Conservation (phyloP, 2,113 vertebrate species). For the Merops nubicus region DNA sequence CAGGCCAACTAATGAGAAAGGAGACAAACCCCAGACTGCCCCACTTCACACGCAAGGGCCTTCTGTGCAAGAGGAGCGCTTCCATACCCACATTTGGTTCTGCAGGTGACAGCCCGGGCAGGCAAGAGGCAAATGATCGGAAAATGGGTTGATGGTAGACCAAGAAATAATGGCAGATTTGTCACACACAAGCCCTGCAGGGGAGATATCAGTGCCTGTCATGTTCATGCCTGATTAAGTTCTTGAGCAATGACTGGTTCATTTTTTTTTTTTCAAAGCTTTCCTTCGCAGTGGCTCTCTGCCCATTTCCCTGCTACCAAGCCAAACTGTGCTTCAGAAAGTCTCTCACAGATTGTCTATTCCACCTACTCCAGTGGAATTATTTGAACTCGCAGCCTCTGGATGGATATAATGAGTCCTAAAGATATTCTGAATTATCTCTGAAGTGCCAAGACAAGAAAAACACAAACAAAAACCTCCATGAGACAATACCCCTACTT, state of each 20-base stretch:
- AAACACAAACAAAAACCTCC: not conserved
- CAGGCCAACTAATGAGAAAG: not conserved
- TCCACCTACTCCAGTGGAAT: not conserved
- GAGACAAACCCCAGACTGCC: not conserved
- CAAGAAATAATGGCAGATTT: not conserved
- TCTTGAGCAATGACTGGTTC: not conserved
- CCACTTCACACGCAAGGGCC: accelerated
- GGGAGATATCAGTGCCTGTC: not conserved
- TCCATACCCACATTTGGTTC: not conserved
- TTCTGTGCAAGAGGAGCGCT: not conserved
- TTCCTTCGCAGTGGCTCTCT: not conserved
- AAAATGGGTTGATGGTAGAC: not conserved
- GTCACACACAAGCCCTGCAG: not conserved
- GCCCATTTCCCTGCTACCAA: not conserved
- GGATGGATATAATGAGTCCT: not conserved
- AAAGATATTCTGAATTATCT: not conserved
- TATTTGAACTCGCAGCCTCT: not conserved
- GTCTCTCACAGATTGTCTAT: not conserved
- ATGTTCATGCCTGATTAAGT: not conserved
- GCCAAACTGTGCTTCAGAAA: not conserved
- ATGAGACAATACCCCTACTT: not conserved
- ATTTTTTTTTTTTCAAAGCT: not conserved
- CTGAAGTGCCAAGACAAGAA: not conserved
- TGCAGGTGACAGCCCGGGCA: not conserved
- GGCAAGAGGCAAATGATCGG: not conserved